Base-by-base conservation (phyloP, 2,113 vertebrate species). In the Pyrgilauda ruficollis region DNA sequence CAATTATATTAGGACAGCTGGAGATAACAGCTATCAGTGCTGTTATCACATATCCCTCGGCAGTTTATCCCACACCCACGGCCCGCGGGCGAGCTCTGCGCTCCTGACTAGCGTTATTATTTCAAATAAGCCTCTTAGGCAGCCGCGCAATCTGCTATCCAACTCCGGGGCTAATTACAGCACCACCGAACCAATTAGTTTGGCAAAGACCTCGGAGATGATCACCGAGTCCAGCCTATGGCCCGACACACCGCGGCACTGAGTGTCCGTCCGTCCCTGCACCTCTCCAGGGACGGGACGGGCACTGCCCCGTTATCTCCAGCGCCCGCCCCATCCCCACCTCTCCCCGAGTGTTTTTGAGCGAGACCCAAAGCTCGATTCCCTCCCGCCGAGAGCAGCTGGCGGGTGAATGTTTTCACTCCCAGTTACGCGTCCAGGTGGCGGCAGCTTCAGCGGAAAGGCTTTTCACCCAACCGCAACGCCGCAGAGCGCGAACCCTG, bases 1-100 rank as follows among this genome's bases (percentile, higher is more conserved):
- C 67, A 95, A 93, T 96, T 96, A 94, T 73, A 67, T 80, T 66
- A 90, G 94, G 90, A 84, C 90, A 96, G 95, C 94, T 96, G 92
- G 83, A 92, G 86, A 69, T 73, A 86, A 90, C 33, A 66, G 82
- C 78, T 64, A 75, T 63, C 61, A 27, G 68, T 2, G 14, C 52
- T 15, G 50, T 62, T 89, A 67, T 61, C 73, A 6, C 46, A 12
- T 22, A 44, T 26, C 66, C 66, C 67, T 41, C 56, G 2, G 66
- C 13, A 23, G 80, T 90, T 94, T 66, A 90, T 83, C 63, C 77
- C 27, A 46, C 78, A 21, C 78, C 75, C 35, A 11, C 43, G 7
- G 46, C 87, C 87, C 53, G 18, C 2, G n/a, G 78, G 80, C 23
- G 33, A 31, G 30, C 56, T 43, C 66, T 7, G 9, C 55, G 18